Evolutionary conservation across 2,113 vertebrate species (phyloP).

Genomic region (Manacus vitellinus): DNA sequence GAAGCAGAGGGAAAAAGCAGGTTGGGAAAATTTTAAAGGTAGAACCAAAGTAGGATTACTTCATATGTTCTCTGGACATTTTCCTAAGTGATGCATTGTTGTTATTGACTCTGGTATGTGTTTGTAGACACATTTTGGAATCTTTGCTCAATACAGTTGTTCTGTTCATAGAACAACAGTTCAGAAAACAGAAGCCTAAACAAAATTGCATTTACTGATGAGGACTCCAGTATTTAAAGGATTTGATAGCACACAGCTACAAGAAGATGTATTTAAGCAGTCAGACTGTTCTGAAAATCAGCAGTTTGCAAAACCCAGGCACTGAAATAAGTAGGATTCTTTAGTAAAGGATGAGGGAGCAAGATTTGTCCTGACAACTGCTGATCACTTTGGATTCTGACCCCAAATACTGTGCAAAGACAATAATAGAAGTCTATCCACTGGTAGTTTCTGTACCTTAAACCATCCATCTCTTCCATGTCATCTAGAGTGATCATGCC

Average conservation of each 20-base stretch:
- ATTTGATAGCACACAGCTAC: background rate
- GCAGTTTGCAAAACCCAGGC: background rate
- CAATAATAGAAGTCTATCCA: background rate
- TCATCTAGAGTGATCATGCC: slow-evolving; percentile 99
- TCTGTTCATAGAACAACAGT: background rate
- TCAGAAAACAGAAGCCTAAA: background rate
- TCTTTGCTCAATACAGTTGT: background rate
- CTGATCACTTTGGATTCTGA: background rate
- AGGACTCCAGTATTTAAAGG: background rate
- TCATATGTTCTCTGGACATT: background rate
- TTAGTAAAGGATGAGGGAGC: background rate
- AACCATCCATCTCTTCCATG: slow-evolving; percentile 99
- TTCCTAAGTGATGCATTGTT: background rate
- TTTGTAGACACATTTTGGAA: background rate
- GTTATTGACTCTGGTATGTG: background rate
- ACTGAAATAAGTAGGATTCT: background rate
- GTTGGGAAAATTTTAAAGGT: background rate
- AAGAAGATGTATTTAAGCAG: background rate
- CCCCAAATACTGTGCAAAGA: background rate
- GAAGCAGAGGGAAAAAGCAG: background rate
- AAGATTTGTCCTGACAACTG: background rate
- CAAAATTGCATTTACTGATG: background rate
- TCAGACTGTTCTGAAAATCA: background rate
- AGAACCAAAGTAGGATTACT: background rate
- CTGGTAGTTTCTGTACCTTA: slow-evolving; percentile 82